Percentiles rank a stretch among this genome's conserved stretches.
Conservation (phyloP, 2,797 vertebrate species). For the Epinephelus malabaricus region DNA sequence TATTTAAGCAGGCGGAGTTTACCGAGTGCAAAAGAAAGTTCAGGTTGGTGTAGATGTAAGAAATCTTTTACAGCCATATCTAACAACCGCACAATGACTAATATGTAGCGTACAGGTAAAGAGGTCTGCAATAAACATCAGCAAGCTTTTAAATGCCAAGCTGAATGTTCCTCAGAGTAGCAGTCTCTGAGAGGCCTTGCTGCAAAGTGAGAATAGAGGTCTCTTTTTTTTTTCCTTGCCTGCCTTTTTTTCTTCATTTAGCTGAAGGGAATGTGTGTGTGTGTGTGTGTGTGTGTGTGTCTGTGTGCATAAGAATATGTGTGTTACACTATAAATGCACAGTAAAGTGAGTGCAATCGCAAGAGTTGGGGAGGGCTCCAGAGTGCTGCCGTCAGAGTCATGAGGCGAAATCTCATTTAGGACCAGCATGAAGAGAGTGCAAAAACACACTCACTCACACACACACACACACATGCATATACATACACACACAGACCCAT, state of each 20-base stretch:
- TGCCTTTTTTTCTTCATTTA: constrained; percentile 49
- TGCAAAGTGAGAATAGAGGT: constrained; percentile 49
- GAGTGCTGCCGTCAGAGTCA: constrained; percentile 62
- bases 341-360: constrained; percentile 29
- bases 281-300: background rate
- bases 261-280: constrained; percentile 50
- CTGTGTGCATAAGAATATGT: constrained; percentile 12
- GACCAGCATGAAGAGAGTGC: constrained; percentile 65
- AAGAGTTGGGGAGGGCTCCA: background rate
- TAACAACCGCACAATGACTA: constrained; percentile 25
- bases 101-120: constrained; percentile 35
- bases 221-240: constrained; percentile 32
- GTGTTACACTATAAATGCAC: constrained; percentile 27
- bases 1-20: background rate
- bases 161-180: constrained; percentile 52
- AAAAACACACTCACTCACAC: constrained; percentile 34
- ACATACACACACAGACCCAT: constrained; percentile 25
- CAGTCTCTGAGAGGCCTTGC: constrained; percentile 52
- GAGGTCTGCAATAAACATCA: constrained; percentile 22
- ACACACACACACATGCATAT: constrained; percentile 22
- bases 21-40: constrained; percentile 1
- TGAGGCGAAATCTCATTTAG: constrained; percentile 79
- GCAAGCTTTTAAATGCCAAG: constrained; percentile 58
- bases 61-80: constrained; percentile 13
- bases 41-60: background rate